Conservation (phyloP, 1,140 invertebrate species). For the Hetaerina americana region DNA sequence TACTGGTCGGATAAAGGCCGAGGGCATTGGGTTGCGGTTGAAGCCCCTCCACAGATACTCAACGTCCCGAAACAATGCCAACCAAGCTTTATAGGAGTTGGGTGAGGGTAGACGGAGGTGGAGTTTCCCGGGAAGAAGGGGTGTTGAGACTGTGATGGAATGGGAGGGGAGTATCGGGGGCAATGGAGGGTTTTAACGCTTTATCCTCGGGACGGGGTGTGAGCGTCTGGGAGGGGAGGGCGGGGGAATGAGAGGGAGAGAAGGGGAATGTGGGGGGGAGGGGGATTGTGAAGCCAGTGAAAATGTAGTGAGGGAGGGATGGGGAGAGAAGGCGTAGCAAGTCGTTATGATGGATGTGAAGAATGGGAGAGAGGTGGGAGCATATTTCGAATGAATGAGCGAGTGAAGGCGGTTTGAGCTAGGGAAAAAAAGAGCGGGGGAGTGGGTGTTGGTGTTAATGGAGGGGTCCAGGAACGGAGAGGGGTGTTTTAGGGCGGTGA, state of each 20-base stretch:
- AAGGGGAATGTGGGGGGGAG: too few species aligned
- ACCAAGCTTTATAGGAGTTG: background rate
- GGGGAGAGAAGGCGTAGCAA: too few species aligned
- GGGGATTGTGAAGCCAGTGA: too few species aligned
- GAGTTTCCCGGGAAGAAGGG: background rate
- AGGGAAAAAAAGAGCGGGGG: background rate
- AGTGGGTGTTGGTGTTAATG: too few species aligned
- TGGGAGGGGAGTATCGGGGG: too few species aligned
- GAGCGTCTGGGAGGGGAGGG: background rate
- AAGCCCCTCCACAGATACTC: background rate
- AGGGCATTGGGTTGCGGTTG: background rate
- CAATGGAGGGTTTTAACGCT: background rate
- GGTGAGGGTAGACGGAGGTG: background rate
- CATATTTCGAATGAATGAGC: too few species aligned
- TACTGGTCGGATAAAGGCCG: background rate
- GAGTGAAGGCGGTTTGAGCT: background rate
- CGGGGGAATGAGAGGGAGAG: background rate
- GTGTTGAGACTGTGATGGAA: too few species aligned
- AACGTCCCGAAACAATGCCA: background rate
- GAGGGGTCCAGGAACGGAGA: too few species aligned
- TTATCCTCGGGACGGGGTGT: background rate
- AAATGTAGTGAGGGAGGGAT: too few species aligned
- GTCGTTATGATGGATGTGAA: background rate
- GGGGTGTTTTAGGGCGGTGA: too few species aligned
- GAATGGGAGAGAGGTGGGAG: too few species aligned